Percentiles rank a stretch among this genome's conserved stretches.
Evolutionary conservation across 1,140 invertebrate species (phyloP).

Genomic region (Leptonema lineaticorne): DNA sequence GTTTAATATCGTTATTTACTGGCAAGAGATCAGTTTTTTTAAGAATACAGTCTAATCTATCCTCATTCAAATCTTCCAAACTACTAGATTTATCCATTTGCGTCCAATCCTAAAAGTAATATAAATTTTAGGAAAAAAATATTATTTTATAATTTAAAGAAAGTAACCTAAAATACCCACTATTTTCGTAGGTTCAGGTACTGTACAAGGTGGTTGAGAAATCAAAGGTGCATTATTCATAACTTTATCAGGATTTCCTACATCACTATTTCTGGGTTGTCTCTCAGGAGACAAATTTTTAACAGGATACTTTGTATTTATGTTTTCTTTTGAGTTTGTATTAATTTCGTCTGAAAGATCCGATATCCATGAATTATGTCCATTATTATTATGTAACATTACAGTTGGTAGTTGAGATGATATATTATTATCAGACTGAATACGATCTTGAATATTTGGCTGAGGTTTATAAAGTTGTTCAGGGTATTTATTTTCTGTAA

Average conservation of each 20-base stretch:
- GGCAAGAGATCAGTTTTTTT: background rate
- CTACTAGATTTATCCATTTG: slow-evolving; percentile 4
- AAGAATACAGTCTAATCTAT: background rate
- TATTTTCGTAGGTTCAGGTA: background rate
- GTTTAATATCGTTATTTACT: background rate
- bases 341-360: slow-evolving; percentile 8
- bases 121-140: too few species aligned
- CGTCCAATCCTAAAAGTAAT: slow-evolving; percentile 22
- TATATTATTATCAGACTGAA: background rate
- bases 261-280: slow-evolving; percentile 2
- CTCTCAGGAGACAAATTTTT: slow-evolving; percentile 8
- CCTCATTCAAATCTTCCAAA: slow-evolving; percentile 1
- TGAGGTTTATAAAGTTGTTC: slow-evolving; percentile 6
- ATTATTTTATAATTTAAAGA: background rate
- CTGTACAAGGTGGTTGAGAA: background rate
- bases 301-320: background rate
- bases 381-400: background rate
- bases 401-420: background rate
- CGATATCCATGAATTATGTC: slow-evolving; percentile 14
- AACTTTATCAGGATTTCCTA: background rate
- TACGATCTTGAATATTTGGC: background rate
- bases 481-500: slow-evolving; percentile 1
- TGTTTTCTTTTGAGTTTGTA: background rate
- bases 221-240: background rate
- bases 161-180: background rate